Evolutionary conservation across 1,140 invertebrate species (phyloP).

Genomic region (Bombus confusus): DNA sequence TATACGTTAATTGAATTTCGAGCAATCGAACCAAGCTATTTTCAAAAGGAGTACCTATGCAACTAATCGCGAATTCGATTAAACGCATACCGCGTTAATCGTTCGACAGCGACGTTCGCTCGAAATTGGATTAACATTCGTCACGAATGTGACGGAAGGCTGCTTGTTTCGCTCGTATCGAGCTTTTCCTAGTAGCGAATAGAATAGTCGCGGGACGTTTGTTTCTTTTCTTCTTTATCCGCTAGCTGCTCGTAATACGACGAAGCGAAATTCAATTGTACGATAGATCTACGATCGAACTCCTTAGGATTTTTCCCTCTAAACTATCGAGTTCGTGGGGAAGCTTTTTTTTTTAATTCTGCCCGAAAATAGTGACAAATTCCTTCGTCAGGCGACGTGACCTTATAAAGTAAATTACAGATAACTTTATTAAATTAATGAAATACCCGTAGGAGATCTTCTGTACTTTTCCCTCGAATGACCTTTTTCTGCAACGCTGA

Average conservation of each 20-base stretch:
- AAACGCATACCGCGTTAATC: neutral
- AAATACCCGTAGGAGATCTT: too few relatives aligned
- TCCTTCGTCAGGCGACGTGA: too few relatives aligned
- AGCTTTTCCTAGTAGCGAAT: neutral
- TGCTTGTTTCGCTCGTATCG: neutral
- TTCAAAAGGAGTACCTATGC: neutral
- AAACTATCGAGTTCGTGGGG: accelerated
- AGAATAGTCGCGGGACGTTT: neutral
- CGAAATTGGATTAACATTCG: neutral
- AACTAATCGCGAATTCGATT: neutral
- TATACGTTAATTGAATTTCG: neutral
- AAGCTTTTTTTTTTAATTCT: too few relatives aligned
- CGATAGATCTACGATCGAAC: neutral
- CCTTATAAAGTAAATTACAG: too few relatives aligned
- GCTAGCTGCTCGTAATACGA: neutral
- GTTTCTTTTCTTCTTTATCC: neutral
- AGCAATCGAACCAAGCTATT: neutral
- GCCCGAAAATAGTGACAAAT: too few relatives aligned
- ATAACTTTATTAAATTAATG: too few relatives aligned
- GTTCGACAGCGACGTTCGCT: neutral
- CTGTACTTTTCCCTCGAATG: too few relatives aligned
- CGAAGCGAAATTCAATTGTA: neutral
- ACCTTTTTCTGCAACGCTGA: neutral
- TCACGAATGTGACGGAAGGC: too few relatives aligned
- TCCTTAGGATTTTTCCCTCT: neutral